Percentiles rank a stretch among this genome's conserved stretches.
Evolutionary conservation across 2,113 vertebrate species (phyloP).

Genomic region (Mesocricetus auratus): DNA sequence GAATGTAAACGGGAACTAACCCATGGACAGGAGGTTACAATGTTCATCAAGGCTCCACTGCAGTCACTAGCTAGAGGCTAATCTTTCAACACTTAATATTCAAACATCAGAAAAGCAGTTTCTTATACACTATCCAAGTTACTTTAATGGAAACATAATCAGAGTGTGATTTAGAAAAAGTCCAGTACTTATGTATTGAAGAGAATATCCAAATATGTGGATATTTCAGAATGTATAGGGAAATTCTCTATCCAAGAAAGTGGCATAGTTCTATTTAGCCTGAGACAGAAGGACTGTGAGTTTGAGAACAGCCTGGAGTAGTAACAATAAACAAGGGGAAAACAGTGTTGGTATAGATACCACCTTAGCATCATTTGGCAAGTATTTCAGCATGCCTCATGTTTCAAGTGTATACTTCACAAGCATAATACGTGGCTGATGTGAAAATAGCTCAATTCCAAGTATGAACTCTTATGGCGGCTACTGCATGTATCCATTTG

Average conservation of each 20-base stretch:
- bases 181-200: background rate
- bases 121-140: background rate
- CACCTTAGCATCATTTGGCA: background rate
- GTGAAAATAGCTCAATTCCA: slow-evolving; percentile 48
- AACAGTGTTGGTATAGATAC: background rate
- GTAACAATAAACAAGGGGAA: background rate
- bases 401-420: slow-evolving; percentile 56
- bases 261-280: background rate
- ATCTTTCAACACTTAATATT: background rate
- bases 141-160: background rate
- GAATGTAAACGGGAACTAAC: background rate
- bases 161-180: background rate
- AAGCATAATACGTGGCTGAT: background rate
- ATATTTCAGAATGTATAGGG: slow-evolving; percentile 14
- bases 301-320: background rate
- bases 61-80: background rate
- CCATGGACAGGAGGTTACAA: background rate
- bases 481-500: slow-evolving; percentile 40
- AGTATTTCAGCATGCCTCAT: background rate
- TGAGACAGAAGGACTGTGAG: background rate
- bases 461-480: slow-evolving; percentile 12
- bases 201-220: background rate
- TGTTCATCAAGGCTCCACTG: background rate
- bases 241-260: background rate
- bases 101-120: background rate